Conservation (phyloP, 1,140 invertebrate species). For the Stenopsyche tienmushanensis region DNA sequence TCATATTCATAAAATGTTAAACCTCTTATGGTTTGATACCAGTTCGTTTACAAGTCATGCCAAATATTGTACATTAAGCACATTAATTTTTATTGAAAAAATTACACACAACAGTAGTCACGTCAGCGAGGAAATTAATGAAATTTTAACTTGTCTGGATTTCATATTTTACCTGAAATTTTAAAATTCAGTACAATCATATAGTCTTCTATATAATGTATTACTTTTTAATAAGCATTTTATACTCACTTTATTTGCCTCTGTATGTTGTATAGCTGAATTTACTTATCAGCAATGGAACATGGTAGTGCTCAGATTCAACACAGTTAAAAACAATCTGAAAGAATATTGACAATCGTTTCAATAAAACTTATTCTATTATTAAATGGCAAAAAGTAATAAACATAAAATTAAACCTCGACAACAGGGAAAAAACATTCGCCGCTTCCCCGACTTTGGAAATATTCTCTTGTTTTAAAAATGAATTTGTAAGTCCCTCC, state of each 20-base stretch:
- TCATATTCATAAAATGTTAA: too few relatives aligned
- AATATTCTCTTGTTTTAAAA: slow-evolving; percentile 4
- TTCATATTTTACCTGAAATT: too few relatives aligned
- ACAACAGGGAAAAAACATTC: neutral
- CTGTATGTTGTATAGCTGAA: slow-evolving; percentile 23
- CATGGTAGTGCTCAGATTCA: slow-evolving; percentile 9
- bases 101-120: too few relatives aligned
- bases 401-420: slow-evolving; percentile 7
- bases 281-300: slow-evolving; percentile 10
- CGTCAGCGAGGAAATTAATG: too few relatives aligned
- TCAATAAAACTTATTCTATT: neutral
- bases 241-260: slow-evolving; percentile 29
- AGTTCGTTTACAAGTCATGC: too few relatives aligned
- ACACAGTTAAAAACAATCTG: slow-evolving; percentile 11
- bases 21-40: too few relatives aligned
- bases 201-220: too few relatives aligned
- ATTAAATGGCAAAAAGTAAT: neutral
- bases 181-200: too few relatives aligned
- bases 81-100: too few relatives aligned
- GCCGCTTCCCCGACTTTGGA: neutral
- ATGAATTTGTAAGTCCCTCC: slow-evolving; percentile 15
- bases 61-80: too few relatives aligned
- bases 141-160: too few relatives aligned
- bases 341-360: neutral
- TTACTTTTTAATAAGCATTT: too few relatives aligned